Evolutionary conservation across 2,797 vertebrate species (phyloP), one percentile per base, ranked within the genome.

Genomic region (Manis javanica): DNA sequence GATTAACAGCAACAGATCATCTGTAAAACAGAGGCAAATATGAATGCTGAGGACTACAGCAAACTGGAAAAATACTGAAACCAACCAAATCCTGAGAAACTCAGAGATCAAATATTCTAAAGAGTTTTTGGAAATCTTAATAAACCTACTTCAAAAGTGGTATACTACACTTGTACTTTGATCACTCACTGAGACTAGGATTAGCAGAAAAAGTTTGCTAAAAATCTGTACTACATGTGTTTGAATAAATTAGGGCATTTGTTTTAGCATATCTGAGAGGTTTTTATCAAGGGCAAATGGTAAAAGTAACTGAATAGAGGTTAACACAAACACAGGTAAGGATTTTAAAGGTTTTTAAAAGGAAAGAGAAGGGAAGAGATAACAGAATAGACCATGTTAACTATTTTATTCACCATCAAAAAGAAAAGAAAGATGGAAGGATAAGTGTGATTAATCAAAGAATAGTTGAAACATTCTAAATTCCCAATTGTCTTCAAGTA

Each of bases 361-460:
- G 15, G 29, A 83, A 64, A 84, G 34, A 42, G 4, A 84, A 61
- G 49, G 21, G 21, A 83, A 55, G n/a, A 61, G 46, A 51, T 34
- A 89, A 79, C 13, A 78, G 51, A 61, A 61, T 15, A 78, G 31
- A 55, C 5, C 8, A 46, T 4, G 6, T 74, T 90, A 86, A 89
- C 69, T 74, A 85, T 68, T 85, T 79, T 19, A 79, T 18, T 46
- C 46, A 63, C 34, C 57, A 85, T 57, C 23, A 71, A 77, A 84
- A 95, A 78, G 74, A 83, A 96, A 94, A 78, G 39, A 63, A 68
- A 84, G 59, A 77, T 57, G n/a, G 69, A 91, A 82, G 18, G 13
- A 1, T 72, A 59, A 75, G 12, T 79, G n/a, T 66, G 39, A 87
- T 79, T 53, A 78, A 87, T 61, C 68, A 63, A 92, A 82, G 37